phyloP scores from a whole-genome alignment of 2,113 vertebrate species.

The Oxygymnocypris stewartii region DNA sequence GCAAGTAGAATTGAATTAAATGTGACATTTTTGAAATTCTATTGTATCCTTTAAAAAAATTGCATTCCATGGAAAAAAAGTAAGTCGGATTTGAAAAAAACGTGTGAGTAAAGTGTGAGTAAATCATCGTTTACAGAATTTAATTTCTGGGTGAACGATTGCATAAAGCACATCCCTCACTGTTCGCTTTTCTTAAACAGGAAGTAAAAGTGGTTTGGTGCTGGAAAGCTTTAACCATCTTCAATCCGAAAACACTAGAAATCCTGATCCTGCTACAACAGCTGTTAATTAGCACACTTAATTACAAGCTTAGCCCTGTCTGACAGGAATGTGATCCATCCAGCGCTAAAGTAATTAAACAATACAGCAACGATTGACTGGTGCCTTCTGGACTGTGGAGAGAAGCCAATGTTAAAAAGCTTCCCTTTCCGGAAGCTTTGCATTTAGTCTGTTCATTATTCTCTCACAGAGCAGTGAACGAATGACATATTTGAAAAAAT shows the following conservation, averaged over 20 bases:
- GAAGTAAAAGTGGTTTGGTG: not conserved
- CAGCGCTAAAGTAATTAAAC: conserved; percentile 54
- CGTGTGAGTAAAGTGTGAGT: not conserved
- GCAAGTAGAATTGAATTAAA: no score
- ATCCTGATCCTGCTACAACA: conserved; percentile 52
- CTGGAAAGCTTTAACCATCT: conserved; percentile 47
- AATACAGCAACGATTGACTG: conserved; percentile 51
- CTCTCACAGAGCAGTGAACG: conserved; percentile 30
- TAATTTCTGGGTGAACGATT: no score
- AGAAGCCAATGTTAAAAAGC: conserved; percentile 42
- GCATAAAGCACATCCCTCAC: conserved; percentile 7
- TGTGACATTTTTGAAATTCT: not conserved
- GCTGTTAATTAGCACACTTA: conserved; percentile 59
- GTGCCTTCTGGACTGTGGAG: conserved; percentile 37
- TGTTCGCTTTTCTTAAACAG: not conserved
- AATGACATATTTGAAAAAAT: conserved; percentile 46
- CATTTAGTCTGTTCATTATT: conserved; percentile 44
- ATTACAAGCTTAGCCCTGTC: conserved; percentile 58
- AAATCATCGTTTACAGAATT: not conserved
- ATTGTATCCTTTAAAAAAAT: not conserved
- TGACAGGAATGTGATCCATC: conserved; percentile 52
- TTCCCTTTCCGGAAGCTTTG: conserved; percentile 27
- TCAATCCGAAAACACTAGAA: conserved; percentile 46
- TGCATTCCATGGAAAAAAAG: not conserved
- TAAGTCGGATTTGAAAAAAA: not conserved